These are phyloP conservation scores for Thamnophis elegans DNA, from an alignment of 2,797 vertebrate species.

Conservation along the genomic window DNA sequence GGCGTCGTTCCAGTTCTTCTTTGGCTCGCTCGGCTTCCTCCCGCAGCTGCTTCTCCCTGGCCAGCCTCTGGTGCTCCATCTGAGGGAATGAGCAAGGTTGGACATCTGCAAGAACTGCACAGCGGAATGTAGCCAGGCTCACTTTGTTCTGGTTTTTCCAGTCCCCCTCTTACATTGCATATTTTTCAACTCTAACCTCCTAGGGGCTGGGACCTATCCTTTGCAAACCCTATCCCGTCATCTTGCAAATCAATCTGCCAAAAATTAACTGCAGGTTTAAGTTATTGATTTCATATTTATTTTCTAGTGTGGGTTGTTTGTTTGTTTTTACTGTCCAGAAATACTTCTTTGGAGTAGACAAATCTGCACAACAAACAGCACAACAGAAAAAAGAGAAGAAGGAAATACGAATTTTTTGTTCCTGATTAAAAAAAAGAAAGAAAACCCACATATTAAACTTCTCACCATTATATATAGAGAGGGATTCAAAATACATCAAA, in stretches of 20 bases:
- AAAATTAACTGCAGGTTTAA: neutral
- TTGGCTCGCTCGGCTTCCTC: conserved; percentile 91
- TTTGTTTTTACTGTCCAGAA: neutral
- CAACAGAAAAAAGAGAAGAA: neutral
- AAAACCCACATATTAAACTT: neutral
- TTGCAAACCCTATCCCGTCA: neutral
- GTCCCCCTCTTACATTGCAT: neutral
- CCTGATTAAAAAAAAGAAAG: neutral
- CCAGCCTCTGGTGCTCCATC: conserved; percentile 90
- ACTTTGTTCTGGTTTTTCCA: neutral
- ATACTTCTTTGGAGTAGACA: neutral
- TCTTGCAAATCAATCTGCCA: neutral
- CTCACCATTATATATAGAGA: neutral
- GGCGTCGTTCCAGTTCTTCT: conserved; percentile 87
- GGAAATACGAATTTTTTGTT: neutral
- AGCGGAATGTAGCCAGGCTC: neutral
- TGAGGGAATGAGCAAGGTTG: conserved; percentile 32
- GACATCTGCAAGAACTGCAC: neutral
- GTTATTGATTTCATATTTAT: neutral
- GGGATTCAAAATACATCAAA: neutral
- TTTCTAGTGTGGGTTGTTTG: neutral
- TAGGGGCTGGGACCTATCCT: neutral
- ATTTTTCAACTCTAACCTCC: neutral
- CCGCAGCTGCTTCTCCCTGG: conserved; percentile 89
- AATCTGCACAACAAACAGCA: neutral